A percentile compares a stretch with the other conserved stretches of the same genome.
Evolutionary conservation across 2,888 invertebrate species (phyloP).

Genomic region (Drosophila gaucha): DNA sequence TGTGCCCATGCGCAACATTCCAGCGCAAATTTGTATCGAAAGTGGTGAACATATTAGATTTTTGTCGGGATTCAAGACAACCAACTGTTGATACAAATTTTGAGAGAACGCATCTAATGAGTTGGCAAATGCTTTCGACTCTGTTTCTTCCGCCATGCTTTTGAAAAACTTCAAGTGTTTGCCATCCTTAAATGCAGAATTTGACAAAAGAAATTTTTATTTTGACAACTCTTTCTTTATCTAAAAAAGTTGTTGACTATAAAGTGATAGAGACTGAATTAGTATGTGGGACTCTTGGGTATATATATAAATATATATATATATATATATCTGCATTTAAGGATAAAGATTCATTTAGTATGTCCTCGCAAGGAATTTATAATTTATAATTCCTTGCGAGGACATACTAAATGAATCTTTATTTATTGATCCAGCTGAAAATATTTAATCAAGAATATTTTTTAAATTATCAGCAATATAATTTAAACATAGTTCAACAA

Average conservation of each 20-base stretch:
- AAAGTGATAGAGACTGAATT: neutral
- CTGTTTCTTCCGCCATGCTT: neutral
- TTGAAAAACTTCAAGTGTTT: neutral
- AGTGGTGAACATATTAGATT: constrained; percentile 57
- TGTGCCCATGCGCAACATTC: constrained; percentile 56
- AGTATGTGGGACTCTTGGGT: too few species aligned
- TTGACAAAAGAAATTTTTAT: neutral
- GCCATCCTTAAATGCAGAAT: too few species aligned
- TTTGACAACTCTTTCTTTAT: neutral
- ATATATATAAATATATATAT: too few species aligned
- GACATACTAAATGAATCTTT: too few species aligned
- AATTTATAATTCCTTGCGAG: too few species aligned
- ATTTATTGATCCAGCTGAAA: too few species aligned
- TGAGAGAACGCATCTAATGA: neutral
- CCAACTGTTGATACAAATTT: constrained; percentile 1
- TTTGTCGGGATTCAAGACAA: neutral
- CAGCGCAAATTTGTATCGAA: constrained; percentile 41
- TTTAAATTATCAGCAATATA: too few species aligned
- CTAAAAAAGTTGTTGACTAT: neutral
- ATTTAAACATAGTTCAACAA: too few species aligned
- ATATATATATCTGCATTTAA: too few species aligned
- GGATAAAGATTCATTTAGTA: too few species aligned
- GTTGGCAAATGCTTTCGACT: neutral
- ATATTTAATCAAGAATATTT: neutral
- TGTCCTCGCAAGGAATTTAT: too few species aligned